A percentile compares a stretch with the other conserved stretches of the same genome.
Conservation (phyloP, 2,113 vertebrate species). For the Echinops telfairi region DNA sequence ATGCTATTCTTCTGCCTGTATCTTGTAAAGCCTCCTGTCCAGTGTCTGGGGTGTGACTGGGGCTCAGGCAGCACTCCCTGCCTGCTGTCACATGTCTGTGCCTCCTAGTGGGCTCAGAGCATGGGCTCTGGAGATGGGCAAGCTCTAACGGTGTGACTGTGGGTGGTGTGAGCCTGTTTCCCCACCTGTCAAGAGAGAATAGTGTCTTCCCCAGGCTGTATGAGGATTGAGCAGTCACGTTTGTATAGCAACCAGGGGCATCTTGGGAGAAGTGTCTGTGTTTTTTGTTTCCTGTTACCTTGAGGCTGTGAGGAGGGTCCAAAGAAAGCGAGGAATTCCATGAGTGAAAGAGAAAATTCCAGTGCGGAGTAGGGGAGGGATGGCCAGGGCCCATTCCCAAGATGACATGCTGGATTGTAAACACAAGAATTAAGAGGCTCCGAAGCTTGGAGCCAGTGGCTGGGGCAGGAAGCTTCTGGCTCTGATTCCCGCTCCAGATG, state of each 20-base stretch:
- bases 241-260: background rate
- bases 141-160: background rate
- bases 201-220: background rate
- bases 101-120: background rate
- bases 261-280: background rate
- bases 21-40: background rate
- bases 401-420: background rate
- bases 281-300: background rate
- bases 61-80: background rate
- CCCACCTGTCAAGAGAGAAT: background rate
- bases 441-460: background rate
- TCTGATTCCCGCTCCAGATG: background rate
- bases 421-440: background rate
- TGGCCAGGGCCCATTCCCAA: background rate
- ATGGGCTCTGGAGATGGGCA: fast-evolving
- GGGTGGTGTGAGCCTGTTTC: background rate
- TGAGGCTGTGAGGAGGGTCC: background rate
- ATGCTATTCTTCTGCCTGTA: background rate
- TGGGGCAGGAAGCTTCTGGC: slow-evolving; percentile 3
- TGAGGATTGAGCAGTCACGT: background rate
- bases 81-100: background rate
- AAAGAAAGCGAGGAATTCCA: slow-evolving; percentile 56
- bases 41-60: background rate
- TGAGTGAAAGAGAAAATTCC: slow-evolving; percentile 48
- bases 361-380: background rate